Evolutionary conservation across 2,888 invertebrate genomes (phyloP).

Genomic region (Colletes collaris): DNA sequence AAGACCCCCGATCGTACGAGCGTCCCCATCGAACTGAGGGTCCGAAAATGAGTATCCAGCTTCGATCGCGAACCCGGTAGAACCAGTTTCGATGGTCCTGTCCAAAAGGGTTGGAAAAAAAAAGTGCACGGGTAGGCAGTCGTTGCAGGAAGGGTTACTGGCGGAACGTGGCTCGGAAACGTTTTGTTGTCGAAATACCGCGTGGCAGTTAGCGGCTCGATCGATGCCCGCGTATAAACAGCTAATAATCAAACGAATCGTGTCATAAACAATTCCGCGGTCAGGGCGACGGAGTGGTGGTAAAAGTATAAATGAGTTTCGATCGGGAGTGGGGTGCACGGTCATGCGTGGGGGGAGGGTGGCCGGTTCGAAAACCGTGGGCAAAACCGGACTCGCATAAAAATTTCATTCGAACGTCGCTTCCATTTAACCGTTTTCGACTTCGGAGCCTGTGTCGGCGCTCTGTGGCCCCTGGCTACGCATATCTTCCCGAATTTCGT

Average conservation of each 20-base stretch:
- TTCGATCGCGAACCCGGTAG: conserved; percentile 33
- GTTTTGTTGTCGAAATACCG: conserved; percentile 67
- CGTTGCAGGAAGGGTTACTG: conserved; percentile 62
- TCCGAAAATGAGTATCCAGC: conserved; percentile 47
- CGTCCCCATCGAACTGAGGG: conserved; percentile 55
- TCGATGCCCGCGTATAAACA: conserved; percentile 80
- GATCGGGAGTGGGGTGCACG: conserved; percentile 71
- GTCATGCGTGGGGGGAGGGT: conserved; percentile 65
- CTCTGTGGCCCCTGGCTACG: too few species aligned
- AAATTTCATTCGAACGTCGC: conserved; percentile 60
- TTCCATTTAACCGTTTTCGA: background rate
- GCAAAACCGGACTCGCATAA: conserved; percentile 61
- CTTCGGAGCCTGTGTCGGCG: background rate
- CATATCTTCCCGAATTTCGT: background rate
- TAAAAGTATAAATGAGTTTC: conserved; percentile 81
- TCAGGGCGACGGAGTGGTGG: conserved; percentile 67
- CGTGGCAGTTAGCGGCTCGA: conserved; percentile 73
- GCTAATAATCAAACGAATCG: conserved; percentile 82
- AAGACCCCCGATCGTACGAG: conserved; percentile 27
- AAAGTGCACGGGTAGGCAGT: conserved; percentile 31
- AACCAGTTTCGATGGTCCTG: conserved; percentile 61
- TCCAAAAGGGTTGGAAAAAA: conserved; percentile 31
- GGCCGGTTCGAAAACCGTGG: conserved; percentile 69
- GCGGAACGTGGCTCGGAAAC: conserved; percentile 47
- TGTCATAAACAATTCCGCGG: conserved; percentile 79